phyloP scores from a whole-genome alignment of 2,888 invertebrate species.

The Lasioglossum pauxillum region DNA sequence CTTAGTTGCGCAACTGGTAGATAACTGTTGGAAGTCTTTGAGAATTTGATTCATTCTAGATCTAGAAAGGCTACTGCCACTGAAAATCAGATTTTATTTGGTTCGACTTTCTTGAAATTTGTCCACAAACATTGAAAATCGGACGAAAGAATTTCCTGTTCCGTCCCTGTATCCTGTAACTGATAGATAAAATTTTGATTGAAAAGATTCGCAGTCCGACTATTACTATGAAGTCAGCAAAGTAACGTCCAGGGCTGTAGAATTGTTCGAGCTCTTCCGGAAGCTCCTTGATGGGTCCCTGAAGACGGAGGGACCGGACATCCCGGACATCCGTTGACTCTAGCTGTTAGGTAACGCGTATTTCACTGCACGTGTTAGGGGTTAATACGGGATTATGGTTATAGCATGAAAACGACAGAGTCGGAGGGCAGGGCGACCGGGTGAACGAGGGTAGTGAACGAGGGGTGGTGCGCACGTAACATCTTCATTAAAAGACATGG shows the following conservation, averaged over 20 bases:
- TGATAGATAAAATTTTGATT: too few species aligned
- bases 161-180: too few species aligned
- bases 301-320: neutral
- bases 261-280: neutral
- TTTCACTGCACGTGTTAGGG: conserved; percentile 1
- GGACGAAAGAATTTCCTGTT: too few species aligned
- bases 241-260: neutral
- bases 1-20: too few species aligned
- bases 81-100: neutral
- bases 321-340: conserved; percentile 5
- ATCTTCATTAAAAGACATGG: conserved; percentile 6
- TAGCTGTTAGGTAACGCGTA: conserved; percentile 11
- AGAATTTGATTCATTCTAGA: too few species aligned
- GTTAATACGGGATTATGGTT: conserved; percentile 17
- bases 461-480: neutral
- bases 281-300: neutral
- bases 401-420: conserved; percentile 6
- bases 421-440: neutral
- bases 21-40: too few species aligned
- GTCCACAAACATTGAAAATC: too few species aligned
- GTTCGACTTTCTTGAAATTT: neutral
- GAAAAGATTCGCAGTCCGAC: neutral
- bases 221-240: neutral
- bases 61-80: too few species aligned
- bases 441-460: neutral